Evolutionary conservation across 92 coral and sea anemone genomes (phyloP).

Genomic region (Blastomussa wellsi): DNA sequence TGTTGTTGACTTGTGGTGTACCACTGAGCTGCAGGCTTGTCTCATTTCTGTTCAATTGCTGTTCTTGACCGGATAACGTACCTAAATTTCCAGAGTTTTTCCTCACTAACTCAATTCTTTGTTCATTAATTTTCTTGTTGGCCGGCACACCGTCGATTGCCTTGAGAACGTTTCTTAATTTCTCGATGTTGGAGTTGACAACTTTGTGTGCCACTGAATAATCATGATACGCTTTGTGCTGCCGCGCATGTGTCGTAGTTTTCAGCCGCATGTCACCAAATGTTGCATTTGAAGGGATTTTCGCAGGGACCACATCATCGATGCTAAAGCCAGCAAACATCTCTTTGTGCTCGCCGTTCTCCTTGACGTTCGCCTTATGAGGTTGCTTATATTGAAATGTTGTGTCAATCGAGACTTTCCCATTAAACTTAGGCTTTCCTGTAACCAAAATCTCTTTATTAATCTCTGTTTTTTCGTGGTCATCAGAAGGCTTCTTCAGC

Average conservation of each 20-base stretch:
- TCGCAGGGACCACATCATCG: neutral
- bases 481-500: neutral
- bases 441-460: slow-evolving; percentile 38
- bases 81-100: slow-evolving; percentile 5
- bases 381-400: slow-evolving; percentile 14
- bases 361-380: neutral
- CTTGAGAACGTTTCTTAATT: slow-evolving; percentile 39
- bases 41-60: neutral
- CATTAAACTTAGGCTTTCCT: slow-evolving; percentile 31
- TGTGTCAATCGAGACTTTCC: slow-evolving; percentile 23
- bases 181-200: slow-evolving; percentile 34
- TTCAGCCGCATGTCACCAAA: neutral
- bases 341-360: neutral
- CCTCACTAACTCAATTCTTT: neutral
- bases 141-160: slow-evolving; percentile 36
- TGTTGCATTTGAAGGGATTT: neutral
- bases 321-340: neutral
- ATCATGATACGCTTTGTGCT: slow-evolving; percentile 34
- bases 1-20: neutral
- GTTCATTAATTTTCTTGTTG: neutral
- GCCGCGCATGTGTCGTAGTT: neutral
- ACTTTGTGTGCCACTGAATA: slow-evolving; percentile 47
- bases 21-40: slow-evolving; percentile 3
- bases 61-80: neutral
- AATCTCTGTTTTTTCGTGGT: neutral